Base-by-base conservation (phyloP, 2,888 invertebrate species). In the Hypsopygia costalis region DNA sequence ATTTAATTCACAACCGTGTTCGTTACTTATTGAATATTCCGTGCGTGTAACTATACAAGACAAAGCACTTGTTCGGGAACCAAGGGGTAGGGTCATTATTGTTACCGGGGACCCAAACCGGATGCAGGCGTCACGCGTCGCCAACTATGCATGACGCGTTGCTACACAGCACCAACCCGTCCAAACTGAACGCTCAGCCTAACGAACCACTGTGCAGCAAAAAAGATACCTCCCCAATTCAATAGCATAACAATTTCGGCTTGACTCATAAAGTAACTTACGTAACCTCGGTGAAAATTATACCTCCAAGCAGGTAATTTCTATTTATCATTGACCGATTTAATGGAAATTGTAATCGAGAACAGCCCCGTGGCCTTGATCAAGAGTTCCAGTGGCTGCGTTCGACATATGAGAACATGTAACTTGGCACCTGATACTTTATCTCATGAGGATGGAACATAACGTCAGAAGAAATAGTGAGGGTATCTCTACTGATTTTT, bases 131-230 rank as follows among this genome's bases (percentile, higher is more conserved):
- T 79, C 80, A 80, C 71, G 83, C 75, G 61, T 63, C 66, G 67
- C 52, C 72, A 66, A 58, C 76, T 74, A 65, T 56, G 81, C 87
- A 77, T 86, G 81, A 81, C 83, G 70, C 54, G 54, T 79, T 67
- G 64, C 70, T 67, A 46, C 56, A 52, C 54, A 48, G 45, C 52
- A 36, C 31, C 44, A 52, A 53, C 56, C 57, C 55, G 51, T 52
- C 44, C 27, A 32, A 30, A 25, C 31, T 25, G 8, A 25, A 6
- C 25, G 7, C 25, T 27, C 35, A 27, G 4, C 22, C 34, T 22
- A 34, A 34, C 21, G 22, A 34, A 11, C 22, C 34, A 7, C 22
- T 11, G 7, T 8, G 1, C 34, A 34, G 11, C 22, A 10, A 34
- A 12, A 22, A 11, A 3, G 12, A n/a, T 8, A 35, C 32, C 6